phyloP scores from a whole-genome alignment of 2,888 invertebrate species.

The Microctonus brassicae region DNA sequence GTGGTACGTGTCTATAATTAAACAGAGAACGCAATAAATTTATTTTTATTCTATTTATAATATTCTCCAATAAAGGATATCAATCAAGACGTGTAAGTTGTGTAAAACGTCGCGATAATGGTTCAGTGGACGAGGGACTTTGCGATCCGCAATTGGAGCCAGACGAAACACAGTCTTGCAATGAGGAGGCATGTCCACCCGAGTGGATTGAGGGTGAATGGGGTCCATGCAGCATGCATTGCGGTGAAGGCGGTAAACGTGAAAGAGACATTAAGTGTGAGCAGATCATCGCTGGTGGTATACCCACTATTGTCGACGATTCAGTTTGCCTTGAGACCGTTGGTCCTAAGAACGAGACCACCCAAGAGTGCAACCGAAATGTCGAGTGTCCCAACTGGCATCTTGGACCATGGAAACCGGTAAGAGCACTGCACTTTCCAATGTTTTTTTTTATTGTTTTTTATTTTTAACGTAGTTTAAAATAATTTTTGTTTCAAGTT shows the following conservation, averaged over 20 bases:
- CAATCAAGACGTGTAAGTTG: constrained; percentile 86
- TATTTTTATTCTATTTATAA: too few species aligned
- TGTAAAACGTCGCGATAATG: constrained; percentile 80
- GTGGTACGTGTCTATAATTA: constrained; percentile 74
- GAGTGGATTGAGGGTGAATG: constrained; percentile 85
- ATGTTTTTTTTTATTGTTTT: constrained; percentile 9
- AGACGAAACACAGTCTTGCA: constrained; percentile 79
- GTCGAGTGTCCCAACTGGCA: constrained; percentile 89
- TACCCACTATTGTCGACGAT: constrained; percentile 81
- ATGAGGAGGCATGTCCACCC: constrained; percentile 82
- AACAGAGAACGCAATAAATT: too few species aligned
- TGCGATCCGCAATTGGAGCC: constrained; percentile 87
- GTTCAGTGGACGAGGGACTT: constrained; percentile 80
- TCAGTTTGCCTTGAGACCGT: constrained; percentile 78
- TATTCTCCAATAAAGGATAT: too few species aligned
- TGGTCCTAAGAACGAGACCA: constrained; percentile 79
- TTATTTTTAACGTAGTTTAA: not conserved
- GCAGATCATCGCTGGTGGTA: constrained; percentile 81
- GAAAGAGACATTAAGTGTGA: constrained; percentile 84
- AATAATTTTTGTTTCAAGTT: not conserved
- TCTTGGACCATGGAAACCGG: constrained; percentile 90
- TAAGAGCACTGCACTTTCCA: too few species aligned
- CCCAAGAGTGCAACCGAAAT: constrained; percentile 82
- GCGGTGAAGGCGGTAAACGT: constrained; percentile 82
- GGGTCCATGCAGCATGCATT: constrained; percentile 85